phyloP scores from a whole-genome alignment of 1,140 invertebrate genomes.

The Neotoxoptera formosana region DNA sequence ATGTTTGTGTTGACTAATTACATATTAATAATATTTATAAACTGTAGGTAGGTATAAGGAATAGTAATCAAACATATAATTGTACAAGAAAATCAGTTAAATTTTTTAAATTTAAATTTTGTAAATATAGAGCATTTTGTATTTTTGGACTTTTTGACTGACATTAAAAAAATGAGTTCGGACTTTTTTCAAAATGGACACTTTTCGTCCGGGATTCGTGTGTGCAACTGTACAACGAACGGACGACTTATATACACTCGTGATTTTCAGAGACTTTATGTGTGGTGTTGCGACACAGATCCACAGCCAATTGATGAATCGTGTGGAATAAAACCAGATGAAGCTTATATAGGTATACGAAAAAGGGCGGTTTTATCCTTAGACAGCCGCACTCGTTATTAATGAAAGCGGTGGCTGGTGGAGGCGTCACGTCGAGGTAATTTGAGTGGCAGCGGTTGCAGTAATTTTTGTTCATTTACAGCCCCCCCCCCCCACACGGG shows the following conservation, averaged over 20 bases:
- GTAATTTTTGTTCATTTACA: background rate
- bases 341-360: background rate
- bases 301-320: background rate
- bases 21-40: too few species aligned
- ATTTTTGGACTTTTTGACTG: too few species aligned
- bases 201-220: too few species aligned
- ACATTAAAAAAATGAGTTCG: too few species aligned
- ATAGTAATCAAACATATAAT: too few species aligned
- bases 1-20: too few species aligned
- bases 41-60: too few species aligned
- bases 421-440: background rate
- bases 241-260: background rate
- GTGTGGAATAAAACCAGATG: background rate
- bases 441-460: background rate
- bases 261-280: background rate
- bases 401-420: background rate
- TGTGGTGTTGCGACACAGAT: background rate
- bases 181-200: too few species aligned
- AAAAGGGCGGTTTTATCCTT: background rate
- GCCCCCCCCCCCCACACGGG: background rate
- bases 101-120: too few species aligned
- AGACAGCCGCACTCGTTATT: background rate
- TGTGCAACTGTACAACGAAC: too few species aligned
- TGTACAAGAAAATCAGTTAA: too few species aligned
- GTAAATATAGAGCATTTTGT: too few species aligned